Conservation (phyloP, 2,797 vertebrate species). For the Micromesistius poutassou region DNA sequence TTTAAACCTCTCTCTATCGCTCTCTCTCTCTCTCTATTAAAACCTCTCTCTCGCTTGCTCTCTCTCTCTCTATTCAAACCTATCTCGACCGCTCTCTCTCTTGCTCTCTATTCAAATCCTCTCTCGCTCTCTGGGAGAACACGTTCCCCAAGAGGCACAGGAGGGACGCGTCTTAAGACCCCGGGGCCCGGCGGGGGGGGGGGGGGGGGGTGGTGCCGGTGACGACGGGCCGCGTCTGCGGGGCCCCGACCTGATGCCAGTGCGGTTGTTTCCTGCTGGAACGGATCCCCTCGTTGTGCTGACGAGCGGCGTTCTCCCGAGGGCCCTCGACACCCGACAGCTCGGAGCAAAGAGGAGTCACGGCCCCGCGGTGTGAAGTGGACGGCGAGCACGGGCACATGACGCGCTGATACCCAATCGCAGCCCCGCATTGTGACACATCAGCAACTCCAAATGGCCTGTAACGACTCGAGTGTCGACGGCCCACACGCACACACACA, state of each 20-base stretch:
- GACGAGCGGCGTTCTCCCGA: slow-evolving; percentile 47
- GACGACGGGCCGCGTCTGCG: not conserved
- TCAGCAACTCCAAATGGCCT: slow-evolving; percentile 58
- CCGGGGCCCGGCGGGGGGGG: not conserved
- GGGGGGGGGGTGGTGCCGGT: not conserved
- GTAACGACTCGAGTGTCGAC: slow-evolving; percentile 58
- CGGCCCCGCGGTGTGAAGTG: slow-evolving; percentile 62
- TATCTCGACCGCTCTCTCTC: too few species aligned
- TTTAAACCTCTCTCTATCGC: slow-evolving; percentile 5
- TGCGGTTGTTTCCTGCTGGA: slow-evolving; percentile 15
- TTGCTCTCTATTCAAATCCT: too few species aligned
- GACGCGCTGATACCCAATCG: slow-evolving; percentile 63
- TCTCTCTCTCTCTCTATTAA: slow-evolving; percentile 19
- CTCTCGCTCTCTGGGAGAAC: not conserved
- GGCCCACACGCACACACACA: slow-evolving; percentile 35
- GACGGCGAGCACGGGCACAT: slow-evolving; percentile 56
- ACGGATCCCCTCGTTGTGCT: slow-evolving; percentile 33
- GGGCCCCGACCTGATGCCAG: slow-evolving; percentile 22
- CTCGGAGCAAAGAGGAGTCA: slow-evolving; percentile 41
- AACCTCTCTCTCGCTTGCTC: slow-evolving; percentile 29
- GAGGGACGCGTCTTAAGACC: not conserved
- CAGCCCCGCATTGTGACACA: slow-evolving; percentile 58
- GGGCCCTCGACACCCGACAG: slow-evolving; percentile 36
- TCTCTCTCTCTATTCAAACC: slow-evolving; percentile 21
- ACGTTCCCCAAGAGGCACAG: not conserved